Percentiles rank a stretch among this genome's conserved stretches.
Evolutionary conservation across 2,113 vertebrate genomes (phyloP).

Genomic region (Triplophysa dalaica): DNA sequence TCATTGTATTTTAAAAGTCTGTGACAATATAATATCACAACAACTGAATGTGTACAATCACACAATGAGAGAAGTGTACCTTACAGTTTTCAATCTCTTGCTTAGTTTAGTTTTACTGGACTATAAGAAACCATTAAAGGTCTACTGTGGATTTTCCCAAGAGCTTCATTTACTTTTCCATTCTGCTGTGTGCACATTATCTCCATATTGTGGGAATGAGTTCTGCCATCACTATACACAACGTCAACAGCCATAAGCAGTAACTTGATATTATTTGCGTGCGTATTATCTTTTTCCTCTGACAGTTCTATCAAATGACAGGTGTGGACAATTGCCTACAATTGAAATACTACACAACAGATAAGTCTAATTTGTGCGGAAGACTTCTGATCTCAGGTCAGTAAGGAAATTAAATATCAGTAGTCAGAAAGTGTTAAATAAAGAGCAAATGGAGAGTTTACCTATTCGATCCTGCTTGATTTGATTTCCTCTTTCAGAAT

Average conservation of each 20-base stretch:
- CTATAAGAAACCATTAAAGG: neutral
- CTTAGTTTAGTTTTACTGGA: no score
- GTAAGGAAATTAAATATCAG: no score
- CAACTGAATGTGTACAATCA: no score
- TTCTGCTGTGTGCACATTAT: neutral
- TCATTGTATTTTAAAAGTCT: no score
- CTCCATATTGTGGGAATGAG: neutral
- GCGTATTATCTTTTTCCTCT: neutral
- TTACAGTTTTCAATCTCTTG: neutral
- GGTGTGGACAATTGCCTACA: neutral
- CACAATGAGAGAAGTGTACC: no score
- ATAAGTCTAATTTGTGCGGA: neutral
- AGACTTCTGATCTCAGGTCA: no score
- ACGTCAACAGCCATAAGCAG: neutral
- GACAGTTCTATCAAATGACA: neutral
- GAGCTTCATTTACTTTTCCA: neutral
- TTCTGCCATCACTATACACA: neutral
- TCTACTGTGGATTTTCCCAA: neutral
- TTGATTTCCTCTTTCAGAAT: slow-evolving; percentile 55
- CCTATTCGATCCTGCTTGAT: slow-evolving; percentile 77
- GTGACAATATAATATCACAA: no score
- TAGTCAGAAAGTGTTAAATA: neutral
- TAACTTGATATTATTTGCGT: neutral
- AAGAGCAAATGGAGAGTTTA: slow-evolving; percentile 61
- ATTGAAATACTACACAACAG: neutral